Base-by-base conservation (phyloP, 1,140 invertebrate genomes). In the Spodoptera litura region DNA sequence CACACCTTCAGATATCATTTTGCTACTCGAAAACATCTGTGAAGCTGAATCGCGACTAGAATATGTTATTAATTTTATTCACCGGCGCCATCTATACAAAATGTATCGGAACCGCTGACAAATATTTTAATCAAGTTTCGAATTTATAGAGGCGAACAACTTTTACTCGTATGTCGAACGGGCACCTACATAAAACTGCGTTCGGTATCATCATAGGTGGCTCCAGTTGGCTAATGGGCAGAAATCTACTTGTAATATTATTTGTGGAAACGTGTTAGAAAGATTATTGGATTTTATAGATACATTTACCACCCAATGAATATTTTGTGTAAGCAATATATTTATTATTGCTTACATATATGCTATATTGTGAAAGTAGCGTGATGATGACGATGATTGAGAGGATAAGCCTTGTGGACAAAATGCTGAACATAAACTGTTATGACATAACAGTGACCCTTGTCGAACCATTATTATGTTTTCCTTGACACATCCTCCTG, bases 361-460 rank as follows among this genome's bases (percentile, higher is more conserved):
- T n/a, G n/a, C n/a, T n/a, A 64, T 64, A 64, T 64, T 64, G 61
- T 64, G 8, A 64, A 11, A 12, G 61, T 10, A 44, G n/a, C 61
- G 9, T 44, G 59, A n/a, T 44, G 35, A 20, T 44, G 31, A 44
- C 35, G 3, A 61, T 61, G 31, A 27, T 61, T 44, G 15, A 38
- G 3, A 64, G 35, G 31, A 64, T 64, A 44, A 44, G 35, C 35
- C n/a, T n/a, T 3, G 31, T 38, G 61, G 38, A 44, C 35, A 64
- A 44, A 64, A 62, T 62, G 59, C 11, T 38, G 6, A 64, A 51
- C 64, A 68, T 68, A 27, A 52, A 52, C 15, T 25, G 15, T 52
- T 51, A 51, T 52, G 44, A 52, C 64, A 68, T 68, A 52, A 44
- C 15, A 27, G 11, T 52, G 64, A 52, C 64, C 64, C 64, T 68